Base-by-base conservation (phyloP, 2,797 vertebrate genomes). In the Rhinophrynus dorsalis region DNA sequence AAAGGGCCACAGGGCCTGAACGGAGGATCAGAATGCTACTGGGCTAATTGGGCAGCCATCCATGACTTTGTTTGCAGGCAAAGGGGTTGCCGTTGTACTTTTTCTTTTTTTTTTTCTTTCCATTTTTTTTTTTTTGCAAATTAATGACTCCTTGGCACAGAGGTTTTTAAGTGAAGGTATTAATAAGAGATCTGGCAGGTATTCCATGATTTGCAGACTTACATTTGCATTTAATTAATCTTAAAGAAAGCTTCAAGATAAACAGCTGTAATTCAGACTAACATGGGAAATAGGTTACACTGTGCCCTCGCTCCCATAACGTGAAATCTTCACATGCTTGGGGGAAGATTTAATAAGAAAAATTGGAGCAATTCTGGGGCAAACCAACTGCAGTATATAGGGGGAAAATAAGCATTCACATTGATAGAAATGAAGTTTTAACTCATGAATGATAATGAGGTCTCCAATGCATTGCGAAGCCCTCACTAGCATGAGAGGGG, bases 201-300 rank as follows among this genome's bases (percentile, higher is more conserved):
- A 92, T 84, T 90, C 89, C 89, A 76, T 80, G 90, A 87, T 87
- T 86, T 86, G 62, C 84, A 58, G 84, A 83, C 84, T 89, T 89
- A 83, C 88, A 90, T 92, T 92, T 92, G 89, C 88, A 91, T 91
- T 89, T 89, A 88, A 91, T 91, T 93, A 90, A 89, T 93, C 88
- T 90, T 89, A 84, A 88, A 87, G 86, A 89, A 92, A 89, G 89
- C 89, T 85, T 86, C 80, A 85, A 91, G 89, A 92, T 90, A 92
- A 93, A 93, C 91, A 92, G 90, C 88, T 90, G 87, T 91, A 90
- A 90, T 90, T 90, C 81, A 80, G 81, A 86, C 84, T 86, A 84
- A 85, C 84, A 82, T 80, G 84, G 85, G 83, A 85, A 86, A 83
- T 84, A 81, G 78, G 81, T 80, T 84, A 77, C 80, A 29, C 81